phyloP scores from a whole-genome alignment of 2,888 invertebrate genomes.

The Athripsodes cinereus region DNA sequence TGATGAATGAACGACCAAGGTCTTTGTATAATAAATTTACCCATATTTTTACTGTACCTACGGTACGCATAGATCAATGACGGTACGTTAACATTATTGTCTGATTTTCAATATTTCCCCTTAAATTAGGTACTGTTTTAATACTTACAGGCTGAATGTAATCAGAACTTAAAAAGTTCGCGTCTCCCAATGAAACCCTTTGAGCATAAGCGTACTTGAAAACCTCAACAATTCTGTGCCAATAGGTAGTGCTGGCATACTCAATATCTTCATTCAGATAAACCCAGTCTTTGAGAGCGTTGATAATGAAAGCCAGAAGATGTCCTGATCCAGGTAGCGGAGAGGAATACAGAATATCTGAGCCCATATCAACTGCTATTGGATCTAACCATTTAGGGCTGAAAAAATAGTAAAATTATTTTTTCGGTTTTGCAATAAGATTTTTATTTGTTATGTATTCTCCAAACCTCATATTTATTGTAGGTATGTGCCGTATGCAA shows the following conservation, averaged over 20 bases:
- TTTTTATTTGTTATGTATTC: too few relatives aligned
- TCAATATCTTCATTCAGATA: conserved; percentile 35
- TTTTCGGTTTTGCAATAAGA: too few relatives aligned
- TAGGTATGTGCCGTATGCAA: too few relatives aligned
- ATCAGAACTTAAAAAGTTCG: conserved; percentile 39
- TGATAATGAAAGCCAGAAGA: conserved; percentile 74
- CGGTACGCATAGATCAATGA: too few relatives aligned
- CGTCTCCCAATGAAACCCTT: conserved; percentile 79
- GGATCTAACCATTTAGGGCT: conserved; percentile 63
- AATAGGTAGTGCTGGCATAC: conserved; percentile 36
- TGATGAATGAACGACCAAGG: too few relatives aligned
- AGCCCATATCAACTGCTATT: conserved; percentile 49
- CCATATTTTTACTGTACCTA: too few relatives aligned
- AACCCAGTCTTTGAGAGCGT: conserved; percentile 60
- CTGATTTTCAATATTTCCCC: too few relatives aligned
- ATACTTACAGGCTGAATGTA: conserved; percentile 18
- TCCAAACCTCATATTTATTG: too few relatives aligned
- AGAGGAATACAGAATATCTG: conserved; percentile 63
- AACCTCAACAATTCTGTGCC: conserved; percentile 81
- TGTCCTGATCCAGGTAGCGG: conserved; percentile 85
- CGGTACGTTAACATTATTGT: too few relatives aligned
- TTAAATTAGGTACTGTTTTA: too few relatives aligned
- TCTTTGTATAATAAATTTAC: too few relatives aligned
- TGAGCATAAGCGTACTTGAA: conserved; percentile 90
- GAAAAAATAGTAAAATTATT: conserved; percentile 28